Evolutionary conservation across 2,113 vertebrate genomes (phyloP).

Genomic region (Siphamia tubifer): DNA sequence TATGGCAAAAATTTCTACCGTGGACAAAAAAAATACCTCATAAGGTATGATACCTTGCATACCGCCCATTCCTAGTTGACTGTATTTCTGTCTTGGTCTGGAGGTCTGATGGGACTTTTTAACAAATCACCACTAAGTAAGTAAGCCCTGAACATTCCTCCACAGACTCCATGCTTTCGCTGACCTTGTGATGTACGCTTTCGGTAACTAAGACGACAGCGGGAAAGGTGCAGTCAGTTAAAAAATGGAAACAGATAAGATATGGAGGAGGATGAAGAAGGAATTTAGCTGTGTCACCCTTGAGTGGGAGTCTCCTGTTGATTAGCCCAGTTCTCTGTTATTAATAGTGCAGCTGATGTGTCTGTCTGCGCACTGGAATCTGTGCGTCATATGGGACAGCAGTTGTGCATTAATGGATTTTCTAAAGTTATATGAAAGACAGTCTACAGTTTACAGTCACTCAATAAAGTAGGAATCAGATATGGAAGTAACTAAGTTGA

Average conservation of each 20-base stretch:
- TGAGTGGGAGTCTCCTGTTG: constrained; percentile 18
- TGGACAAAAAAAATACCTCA: no score
- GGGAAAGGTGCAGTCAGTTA: background rate
- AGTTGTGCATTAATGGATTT: background rate
- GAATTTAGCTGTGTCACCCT: background rate
- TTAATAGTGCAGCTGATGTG: constrained; percentile 7
- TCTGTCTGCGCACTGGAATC: background rate
- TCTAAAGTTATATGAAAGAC: background rate
- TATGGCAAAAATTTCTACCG: no score
- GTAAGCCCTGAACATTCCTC: background rate
- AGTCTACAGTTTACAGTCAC: no score
- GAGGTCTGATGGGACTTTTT: background rate
- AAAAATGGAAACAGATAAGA: background rate
- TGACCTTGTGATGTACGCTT: background rate
- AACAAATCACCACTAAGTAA: background rate
- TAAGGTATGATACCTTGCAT: no score
- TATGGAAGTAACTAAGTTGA: no score
- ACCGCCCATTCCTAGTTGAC: no score
- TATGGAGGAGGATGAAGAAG: background rate
- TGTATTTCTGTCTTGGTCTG: background rate
- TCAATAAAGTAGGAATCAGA: no score
- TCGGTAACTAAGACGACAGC: background rate
- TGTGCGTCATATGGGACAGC: constrained; percentile 10
- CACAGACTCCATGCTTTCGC: background rate
- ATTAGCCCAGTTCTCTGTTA: constrained; percentile 40